Conservation (phyloP, 2,113 vertebrate species). For the Eclectus roratus region DNA sequence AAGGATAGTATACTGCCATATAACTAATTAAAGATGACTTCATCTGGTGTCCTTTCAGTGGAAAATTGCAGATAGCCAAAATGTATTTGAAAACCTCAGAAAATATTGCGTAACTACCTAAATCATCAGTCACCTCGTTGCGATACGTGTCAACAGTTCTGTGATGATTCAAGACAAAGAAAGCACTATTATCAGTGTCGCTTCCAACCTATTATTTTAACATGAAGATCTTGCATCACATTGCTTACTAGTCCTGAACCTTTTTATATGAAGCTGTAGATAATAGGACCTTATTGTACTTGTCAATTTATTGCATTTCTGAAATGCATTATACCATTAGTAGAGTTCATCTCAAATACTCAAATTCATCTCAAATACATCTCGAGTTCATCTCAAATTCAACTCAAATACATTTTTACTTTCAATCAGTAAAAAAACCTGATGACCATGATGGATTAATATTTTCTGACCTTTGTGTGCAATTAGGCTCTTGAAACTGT, state of each 20-base stretch:
- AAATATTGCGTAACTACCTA: not conserved
- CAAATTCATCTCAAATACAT: fast-evolving
- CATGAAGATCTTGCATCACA: not conserved
- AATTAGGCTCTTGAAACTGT: not conserved
- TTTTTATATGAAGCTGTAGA: not conserved
- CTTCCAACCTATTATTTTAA: not conserved
- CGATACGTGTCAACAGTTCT: not conserved
- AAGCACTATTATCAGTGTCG: not conserved
- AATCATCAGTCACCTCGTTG: not conserved
- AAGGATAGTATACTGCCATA: not conserved
- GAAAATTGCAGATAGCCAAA: not conserved
- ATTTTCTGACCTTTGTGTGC: not conserved
- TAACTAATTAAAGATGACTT: not conserved
- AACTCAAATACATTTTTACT: too few species aligned
- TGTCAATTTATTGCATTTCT: not conserved
- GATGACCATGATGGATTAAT: not conserved
- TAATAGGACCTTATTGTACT: not conserved
- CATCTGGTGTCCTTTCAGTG: not conserved
- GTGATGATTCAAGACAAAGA: not conserved
- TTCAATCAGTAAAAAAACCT: not conserved
- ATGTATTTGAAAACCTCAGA: not conserved
- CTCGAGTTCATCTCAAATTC: fast-evolving
- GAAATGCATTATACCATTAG: not conserved
- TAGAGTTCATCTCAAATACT: not conserved
- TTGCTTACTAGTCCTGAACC: not conserved